Evolutionary conservation across 2,113 vertebrate genomes (phyloP).

Genomic region (Percina caprodes): DNA sequence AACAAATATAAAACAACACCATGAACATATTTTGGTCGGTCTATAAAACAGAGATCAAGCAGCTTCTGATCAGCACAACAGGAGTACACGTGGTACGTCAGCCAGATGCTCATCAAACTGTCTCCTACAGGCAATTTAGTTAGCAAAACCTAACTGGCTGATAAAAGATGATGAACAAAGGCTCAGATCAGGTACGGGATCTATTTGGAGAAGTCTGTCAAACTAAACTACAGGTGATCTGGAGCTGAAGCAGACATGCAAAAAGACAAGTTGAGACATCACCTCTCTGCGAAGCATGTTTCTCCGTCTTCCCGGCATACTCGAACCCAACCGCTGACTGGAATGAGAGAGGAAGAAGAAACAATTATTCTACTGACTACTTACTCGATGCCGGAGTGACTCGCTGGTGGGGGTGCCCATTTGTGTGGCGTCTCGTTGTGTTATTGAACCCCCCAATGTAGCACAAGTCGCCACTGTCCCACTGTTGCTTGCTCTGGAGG

Average conservation of each 20-base stretch:
- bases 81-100: neutral
- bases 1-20: neutral
- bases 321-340: conserved; percentile 98
- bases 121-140: neutral
- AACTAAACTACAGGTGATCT: neutral
- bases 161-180: neutral
- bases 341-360: conserved; percentile 71
- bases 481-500: too few relatives aligned
- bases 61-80: neutral
- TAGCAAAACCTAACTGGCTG: neutral
- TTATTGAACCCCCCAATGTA: too few relatives aligned
- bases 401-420: too few relatives aligned
- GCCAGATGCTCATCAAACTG: neutral
- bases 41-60: neutral
- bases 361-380: neutral
- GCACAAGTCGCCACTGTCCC: too few relatives aligned
- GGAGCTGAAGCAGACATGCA: neutral
- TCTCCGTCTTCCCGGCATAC: conserved; percentile 96
- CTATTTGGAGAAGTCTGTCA: neutral
- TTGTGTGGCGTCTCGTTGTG: too few relatives aligned
- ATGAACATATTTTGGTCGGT: neutral
- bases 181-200: neutral
- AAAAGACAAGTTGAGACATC: conserved; percentile 11
- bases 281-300: conserved; percentile 98
- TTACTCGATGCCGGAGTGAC: too few relatives aligned